phyloP scores from a whole-genome alignment of 2,113 vertebrate genomes.

The Scomber japonicus region DNA sequence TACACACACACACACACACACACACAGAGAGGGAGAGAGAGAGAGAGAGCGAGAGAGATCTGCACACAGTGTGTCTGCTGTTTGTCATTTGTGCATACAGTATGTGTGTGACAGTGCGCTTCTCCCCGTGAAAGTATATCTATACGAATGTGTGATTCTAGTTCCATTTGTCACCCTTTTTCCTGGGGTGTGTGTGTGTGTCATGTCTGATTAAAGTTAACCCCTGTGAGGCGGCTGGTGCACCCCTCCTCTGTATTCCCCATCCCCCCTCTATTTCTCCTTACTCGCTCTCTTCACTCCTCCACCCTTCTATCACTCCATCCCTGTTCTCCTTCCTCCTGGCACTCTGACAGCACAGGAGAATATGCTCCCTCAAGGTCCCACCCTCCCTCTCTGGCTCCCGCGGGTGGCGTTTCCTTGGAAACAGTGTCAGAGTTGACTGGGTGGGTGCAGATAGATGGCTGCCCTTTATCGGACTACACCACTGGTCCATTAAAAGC shows the following conservation, averaged over 20 bases:
- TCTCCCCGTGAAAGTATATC: conserved; percentile 45
- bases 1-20: neutral
- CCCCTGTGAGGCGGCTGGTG: conserved; percentile 78
- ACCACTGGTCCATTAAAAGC: conserved; percentile 81
- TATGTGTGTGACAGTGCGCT: conserved; percentile 45
- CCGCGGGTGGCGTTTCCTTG: conserved; percentile 86
- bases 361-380: conserved; percentile 85
- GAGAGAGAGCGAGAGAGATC: too few species aligned
- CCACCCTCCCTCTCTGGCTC: conserved; percentile 79
- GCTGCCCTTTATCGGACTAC: conserved; percentile 87
- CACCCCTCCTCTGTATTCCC: conserved; percentile 59
- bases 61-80: conserved; percentile 35
- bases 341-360: conserved; percentile 80
- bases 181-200: conserved; percentile 72
- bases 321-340: conserved; percentile 73
- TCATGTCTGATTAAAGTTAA: conserved; percentile 85
- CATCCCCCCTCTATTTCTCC: conserved; percentile 29
- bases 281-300: conserved; percentile 34
- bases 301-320: conserved; percentile 70
- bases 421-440: conserved; percentile 89
- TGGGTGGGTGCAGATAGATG: conserved; percentile 86
- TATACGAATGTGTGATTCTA: conserved; percentile 60
- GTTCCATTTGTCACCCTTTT: conserved; percentile 76
- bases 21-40: neutral
- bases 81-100: conserved; percentile 43